phyloP scores from a whole-genome alignment of 2,113 vertebrate genomes.

The Tenrec ecaudatus region DNA sequence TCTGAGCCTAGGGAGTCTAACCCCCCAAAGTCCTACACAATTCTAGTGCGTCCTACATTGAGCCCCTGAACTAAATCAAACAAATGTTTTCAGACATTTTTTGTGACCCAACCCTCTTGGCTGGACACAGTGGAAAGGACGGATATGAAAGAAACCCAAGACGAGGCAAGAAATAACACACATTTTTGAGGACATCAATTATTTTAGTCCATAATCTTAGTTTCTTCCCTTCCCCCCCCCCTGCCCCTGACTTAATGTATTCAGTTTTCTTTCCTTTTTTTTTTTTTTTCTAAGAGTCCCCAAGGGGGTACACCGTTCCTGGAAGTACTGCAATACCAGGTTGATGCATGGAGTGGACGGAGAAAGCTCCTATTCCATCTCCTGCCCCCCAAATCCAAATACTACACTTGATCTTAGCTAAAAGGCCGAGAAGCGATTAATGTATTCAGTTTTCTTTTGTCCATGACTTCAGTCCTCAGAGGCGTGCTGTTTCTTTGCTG shows the following conservation, averaged over 20 bases:
- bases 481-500: not conserved
- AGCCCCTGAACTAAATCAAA: not conserved
- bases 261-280: no score
- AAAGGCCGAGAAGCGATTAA: no score
- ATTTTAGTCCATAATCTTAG: not conserved
- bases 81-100: not conserved
- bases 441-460: not conserved
- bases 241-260: no score
- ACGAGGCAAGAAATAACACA: not conserved
- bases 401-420: no score
- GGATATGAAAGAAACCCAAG: conserved; percentile 1
- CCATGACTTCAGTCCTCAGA: not conserved
- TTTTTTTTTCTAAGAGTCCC: no score
- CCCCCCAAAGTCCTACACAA: not conserved
- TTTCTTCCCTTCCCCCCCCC: not conserved
- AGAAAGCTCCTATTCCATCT: no score
- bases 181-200: not conserved
- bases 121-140: not conserved
- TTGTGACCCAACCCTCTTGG: not conserved
- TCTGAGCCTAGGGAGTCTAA: not conserved
- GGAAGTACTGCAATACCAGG: no score
- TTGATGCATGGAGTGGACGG: no score
- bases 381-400: no score
- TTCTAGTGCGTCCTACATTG: not conserved
- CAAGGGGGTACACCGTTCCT: no score